Base-by-base conservation (phyloP, 1,140 invertebrate species). In the Drosophila leontia region DNA sequence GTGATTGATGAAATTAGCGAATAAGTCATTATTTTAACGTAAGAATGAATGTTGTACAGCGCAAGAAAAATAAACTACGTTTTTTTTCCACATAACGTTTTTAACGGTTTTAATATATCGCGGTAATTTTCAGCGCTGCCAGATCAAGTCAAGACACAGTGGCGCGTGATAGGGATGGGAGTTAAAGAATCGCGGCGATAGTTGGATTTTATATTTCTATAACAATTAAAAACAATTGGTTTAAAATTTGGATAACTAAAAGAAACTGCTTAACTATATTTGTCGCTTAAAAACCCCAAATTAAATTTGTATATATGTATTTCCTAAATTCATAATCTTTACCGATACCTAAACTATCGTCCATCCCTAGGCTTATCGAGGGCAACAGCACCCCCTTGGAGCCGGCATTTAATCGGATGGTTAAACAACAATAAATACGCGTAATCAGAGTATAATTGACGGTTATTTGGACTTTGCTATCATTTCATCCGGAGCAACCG, bases 1-100 rank as follows among this genome's bases (percentile, higher is more conserved):
- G 92, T 92, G 4, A 92, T 92, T 37, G 92, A 92, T 67, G 92
- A 92, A 61, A 92, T 92, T 71, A 92, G 92, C 57, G 92, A 92
- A 84, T 92, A 87, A 59, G 6, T 5, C n/a, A 45, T 56, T 69
- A 45, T 56, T 59, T 75, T 58, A 37, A n/a, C 1, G 19, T 68
- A 84, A 78, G 56, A 45, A 45, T 78, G 3, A 74, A 82, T 86
- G 69, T 85, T 84, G 63, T 84, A 80, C 44, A 80, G 45, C 58
- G 17, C 19, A 11, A n/a, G 34, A 45, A 35, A 57, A 44, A 72
- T 57, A 56, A 42, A 41, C 37, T 32, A 42, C 9, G 47, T 51
- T 72, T 60, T 19, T 48, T 72, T 72, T 71, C 15, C 45, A 51
- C 34, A 4, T 13, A n/a, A 29, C 11, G 1, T 7, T 7, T 11